Evolutionary conservation across 2,797 vertebrate genomes (phyloP), one percentile per base, ranked within the genome.

Genomic region (Podarcis siculus): DNA sequence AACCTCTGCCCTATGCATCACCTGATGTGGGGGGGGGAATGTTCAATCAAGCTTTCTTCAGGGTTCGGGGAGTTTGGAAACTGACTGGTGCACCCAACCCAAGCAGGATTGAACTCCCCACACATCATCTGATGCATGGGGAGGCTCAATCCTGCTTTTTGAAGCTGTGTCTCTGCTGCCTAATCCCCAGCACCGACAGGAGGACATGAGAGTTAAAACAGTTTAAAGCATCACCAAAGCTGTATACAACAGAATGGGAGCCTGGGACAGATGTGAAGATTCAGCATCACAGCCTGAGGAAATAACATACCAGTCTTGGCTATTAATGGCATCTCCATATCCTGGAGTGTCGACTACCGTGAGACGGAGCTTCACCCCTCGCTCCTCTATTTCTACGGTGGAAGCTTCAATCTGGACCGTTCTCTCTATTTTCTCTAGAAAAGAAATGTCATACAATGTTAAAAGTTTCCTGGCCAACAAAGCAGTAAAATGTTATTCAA

Each of bases 351-450:
- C 97, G 45, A 97, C 96, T 32, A 97, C 97, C 3, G 97, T 97
- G 49, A 97, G 89, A 61, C 96, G 96, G 58, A 97, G 96, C n/a
- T 97, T 97, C 90, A 97, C 97, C 27, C 97, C 96, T 84, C 97
- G 95, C 79, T 97, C 97, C 82, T 97, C 97, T 78, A 97, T 97
- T 90, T 97, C 96, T 61, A 97, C 96, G 0, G 96, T 97, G 32
- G 96, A 97, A 76, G 96, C 96, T 95, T 97, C 97, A 0, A 97
- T 97, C 85, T 97, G 96, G 92, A 97, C 97, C 0, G 97, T 97
- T 42, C 97, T 94, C 90, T 97, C 96, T 87, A 97, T 97, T 92
- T 97, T 97, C 91, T 97, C 97, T 97, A 90, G 80, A 88, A 93
- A 15, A 94, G 90, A 81, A 73, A 94, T 90, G 0, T 89, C 81